Percentiles rank a stretch among this genome's conserved stretches.
Conservation (phyloP, 2,113 vertebrate species). For the Cervus canadensis region DNA sequence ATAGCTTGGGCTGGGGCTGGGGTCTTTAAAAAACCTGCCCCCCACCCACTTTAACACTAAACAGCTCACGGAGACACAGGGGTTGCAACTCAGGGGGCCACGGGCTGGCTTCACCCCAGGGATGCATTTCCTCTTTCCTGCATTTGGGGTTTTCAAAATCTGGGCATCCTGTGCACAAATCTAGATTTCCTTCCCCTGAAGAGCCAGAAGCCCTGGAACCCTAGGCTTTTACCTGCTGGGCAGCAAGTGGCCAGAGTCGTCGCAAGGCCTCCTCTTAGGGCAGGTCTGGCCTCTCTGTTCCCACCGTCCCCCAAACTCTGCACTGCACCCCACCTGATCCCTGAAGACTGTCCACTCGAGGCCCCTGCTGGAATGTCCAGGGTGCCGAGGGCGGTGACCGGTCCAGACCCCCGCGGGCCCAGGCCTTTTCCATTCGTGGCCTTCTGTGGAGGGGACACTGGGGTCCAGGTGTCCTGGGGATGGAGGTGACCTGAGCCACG, state of each 20-base stretch:
- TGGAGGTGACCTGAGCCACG: neutral
- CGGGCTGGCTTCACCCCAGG: neutral
- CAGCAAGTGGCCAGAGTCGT: neutral
- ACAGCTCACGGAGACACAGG: accelerated
- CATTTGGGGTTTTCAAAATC: neutral
- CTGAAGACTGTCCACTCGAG: accelerated
- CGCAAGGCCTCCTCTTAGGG: neutral
- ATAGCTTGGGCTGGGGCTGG: neutral
- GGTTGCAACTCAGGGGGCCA: neutral
- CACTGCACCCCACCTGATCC: neutral
- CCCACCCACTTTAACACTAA: neutral
- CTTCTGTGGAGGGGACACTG: neutral
- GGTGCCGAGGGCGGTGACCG: neutral
- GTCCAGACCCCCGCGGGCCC: neutral
- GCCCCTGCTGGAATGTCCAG: neutral
- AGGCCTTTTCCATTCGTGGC: neutral
- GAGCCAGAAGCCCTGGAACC: neutral
- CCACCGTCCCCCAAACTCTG: neutral
- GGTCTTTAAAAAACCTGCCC: neutral
- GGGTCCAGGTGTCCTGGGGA: neutral
- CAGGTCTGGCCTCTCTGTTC: neutral
- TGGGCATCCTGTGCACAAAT: neutral
- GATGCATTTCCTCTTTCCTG: neutral
- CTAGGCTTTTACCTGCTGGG: neutral
- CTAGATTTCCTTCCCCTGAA: neutral